Evolutionary conservation across 2,113 vertebrate genomes (phyloP), one percentile per base, ranked within the genome.

Genomic region (Siphamia tubifer): DNA sequence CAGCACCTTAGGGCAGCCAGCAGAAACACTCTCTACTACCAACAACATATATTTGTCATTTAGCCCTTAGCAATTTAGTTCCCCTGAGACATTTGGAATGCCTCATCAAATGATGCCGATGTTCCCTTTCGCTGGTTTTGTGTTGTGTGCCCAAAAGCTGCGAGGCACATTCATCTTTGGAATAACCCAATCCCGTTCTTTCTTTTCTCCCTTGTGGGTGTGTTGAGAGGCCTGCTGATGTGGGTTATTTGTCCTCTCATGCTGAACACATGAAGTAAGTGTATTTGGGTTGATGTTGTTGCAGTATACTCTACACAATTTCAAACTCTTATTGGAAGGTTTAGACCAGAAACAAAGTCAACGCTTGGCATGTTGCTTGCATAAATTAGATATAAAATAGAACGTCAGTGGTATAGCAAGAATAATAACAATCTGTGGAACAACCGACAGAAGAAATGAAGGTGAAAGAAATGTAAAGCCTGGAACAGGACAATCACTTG

Each of bases 31-130:
- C 73, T 77, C 81, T 67, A 86, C 85, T 77, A 82, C 68, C 66
- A 86, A 78, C 75, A 86, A 85, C 84, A 87, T 81, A 85, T 89
- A 90, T 92, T 91, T 90, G 80, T 92, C 90, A 89, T 84, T 88
- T 88, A 84, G 88, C 87, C 83, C 75, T 49, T 32, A 84, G 90
- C 86, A 81, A 87, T 86, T 72, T 79, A 78, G 82, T 83, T 80
- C 74, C 86, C 77, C 19, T 0, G 82, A 87, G 90, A 90, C 85
- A 86, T 82, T 85, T 89, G 57, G 80, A 89, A 86, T 82, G 90
- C 90, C 85, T 90, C 91, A 90, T 90, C 90, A 92, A 90, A 92
- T 90, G 89, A 91, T 90, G 86, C 85, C 87, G 60, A 87, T 88
- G 88, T 91, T 92, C 85, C 85, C 77, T 90, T 91, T 90, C 87